phyloP scores from a whole-genome alignment of 2,113 vertebrate species.

The Melanostigma gelatinosum region DNA sequence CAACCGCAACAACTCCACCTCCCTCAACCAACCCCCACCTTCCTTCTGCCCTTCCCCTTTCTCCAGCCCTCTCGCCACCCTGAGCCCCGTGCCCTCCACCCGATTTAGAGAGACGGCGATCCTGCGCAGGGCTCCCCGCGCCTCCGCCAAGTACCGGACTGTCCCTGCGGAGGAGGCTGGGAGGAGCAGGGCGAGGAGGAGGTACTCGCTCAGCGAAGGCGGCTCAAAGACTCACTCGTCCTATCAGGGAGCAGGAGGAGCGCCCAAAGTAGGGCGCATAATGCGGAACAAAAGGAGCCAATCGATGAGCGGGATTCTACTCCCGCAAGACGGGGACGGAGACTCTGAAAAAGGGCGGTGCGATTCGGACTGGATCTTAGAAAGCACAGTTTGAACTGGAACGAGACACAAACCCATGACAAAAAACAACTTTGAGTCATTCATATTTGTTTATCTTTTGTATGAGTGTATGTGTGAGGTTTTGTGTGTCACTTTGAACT shows the following conservation, averaged over 20 bases:
- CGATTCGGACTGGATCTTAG: conserved; percentile 93
- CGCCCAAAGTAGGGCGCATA: conserved; percentile 74
- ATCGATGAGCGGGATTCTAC: conserved; percentile 92
- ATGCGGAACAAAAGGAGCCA: conserved; percentile 89
- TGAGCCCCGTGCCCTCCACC: conserved; percentile 50
- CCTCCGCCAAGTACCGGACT: conserved; percentile 77
- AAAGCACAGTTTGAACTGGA: conserved; percentile 91
- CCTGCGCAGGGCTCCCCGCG: conserved; percentile 66
- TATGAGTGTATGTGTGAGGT: conserved; percentile 43
- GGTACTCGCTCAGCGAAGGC: conserved; percentile 90
- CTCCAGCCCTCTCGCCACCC: conserved; percentile 41
- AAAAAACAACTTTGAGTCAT: conserved; percentile 55
- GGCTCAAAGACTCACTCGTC: conserved; percentile 66
- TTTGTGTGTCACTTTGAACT: conserved; percentile 29
- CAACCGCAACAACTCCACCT: conserved; percentile 97
- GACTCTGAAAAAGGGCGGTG: conserved; percentile 84
- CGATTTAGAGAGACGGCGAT: conserved; percentile 75
- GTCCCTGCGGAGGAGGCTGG: conserved; percentile 80
- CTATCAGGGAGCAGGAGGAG: conserved; percentile 77
- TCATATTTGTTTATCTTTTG: conserved; percentile 43
- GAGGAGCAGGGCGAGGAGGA: conserved; percentile 84
- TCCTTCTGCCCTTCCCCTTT: conserved; percentile 27
- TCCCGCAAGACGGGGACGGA: conserved; percentile 76
- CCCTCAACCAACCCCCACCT: conserved; percentile 82
- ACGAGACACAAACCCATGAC: conserved; percentile 32